A percentile compares a stretch with the other conserved stretches of the same genome.
Evolutionary conservation across 2,888 invertebrate species (phyloP).

Genomic region (Pseudanteris insignis): DNA sequence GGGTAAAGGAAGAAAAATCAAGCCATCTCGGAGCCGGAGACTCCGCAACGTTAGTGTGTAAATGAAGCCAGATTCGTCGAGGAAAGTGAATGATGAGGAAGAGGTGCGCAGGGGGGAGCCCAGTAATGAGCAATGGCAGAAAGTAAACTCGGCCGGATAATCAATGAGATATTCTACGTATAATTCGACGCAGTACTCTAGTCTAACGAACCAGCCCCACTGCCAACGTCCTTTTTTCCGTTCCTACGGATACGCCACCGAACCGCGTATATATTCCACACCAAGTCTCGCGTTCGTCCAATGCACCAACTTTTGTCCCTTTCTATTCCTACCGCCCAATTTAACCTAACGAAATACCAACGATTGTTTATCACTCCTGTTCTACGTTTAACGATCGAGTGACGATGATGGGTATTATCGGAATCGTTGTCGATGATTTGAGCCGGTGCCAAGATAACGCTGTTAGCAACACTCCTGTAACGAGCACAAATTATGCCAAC

Average conservation of each 20-base stretch:
- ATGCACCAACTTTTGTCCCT: slow-evolving; percentile 8
- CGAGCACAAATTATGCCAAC: slow-evolving; percentile 50
- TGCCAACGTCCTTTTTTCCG: slow-evolving; percentile 29
- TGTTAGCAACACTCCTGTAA: not conserved
- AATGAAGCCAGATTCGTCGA: slow-evolving; percentile 48
- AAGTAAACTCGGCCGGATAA: slow-evolving; percentile 51
- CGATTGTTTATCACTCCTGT: too few species aligned
- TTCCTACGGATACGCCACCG: too few species aligned
- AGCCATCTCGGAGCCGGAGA: slow-evolving; percentile 23
- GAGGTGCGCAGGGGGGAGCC: slow-evolving; percentile 17
- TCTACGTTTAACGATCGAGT: too few species aligned
- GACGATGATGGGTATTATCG: too few species aligned
- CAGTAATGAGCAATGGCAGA: slow-evolving; percentile 36
- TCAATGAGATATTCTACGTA: slow-evolving; percentile 54
- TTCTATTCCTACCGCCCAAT: too few species aligned
- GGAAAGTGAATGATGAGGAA: slow-evolving; percentile 21
- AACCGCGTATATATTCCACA: not conserved
- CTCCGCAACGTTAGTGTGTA: slow-evolving; percentile 53
- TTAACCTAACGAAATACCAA: too few species aligned
- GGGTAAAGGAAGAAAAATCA: slow-evolving; percentile 34
- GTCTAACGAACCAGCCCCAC: slow-evolving; percentile 30
- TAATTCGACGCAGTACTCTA: slow-evolving; percentile 45
- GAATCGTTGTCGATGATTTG: slow-evolving; percentile 62
- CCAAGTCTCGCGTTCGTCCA: slow-evolving; percentile 20
- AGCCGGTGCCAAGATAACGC: too few species aligned